Base-by-base conservation (phyloP, 2,113 vertebrate genomes). In the Larimichthys crocea region DNA sequence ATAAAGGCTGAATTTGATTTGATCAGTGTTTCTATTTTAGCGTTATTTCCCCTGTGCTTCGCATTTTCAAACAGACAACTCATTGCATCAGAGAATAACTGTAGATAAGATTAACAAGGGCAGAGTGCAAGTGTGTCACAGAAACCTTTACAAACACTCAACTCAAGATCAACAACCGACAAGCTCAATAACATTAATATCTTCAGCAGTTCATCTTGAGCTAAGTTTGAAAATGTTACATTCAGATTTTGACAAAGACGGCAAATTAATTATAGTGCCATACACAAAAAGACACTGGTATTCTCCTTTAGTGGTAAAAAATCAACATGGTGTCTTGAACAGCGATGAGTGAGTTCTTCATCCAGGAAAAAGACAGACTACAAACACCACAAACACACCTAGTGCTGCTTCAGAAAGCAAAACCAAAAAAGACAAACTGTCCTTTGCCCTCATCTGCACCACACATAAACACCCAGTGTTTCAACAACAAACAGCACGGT, bases 401-500 rank as follows among this genome's bases (percentile, higher is more conserved):
- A 11, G 14, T 24, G 6, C 12, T 42, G 29, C 50, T 74, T 59
- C 26, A 24, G 8, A 56, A 62, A 67, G 44, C 22, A 52, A 31
- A 44, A 61, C 19, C 6, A 10, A 56, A 61, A 31, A 31, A 5
- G 7, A 35, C 1, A 50, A 35, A 22, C 9, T 24, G 3, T 52
- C 24, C 62, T 19, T 3, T 20, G 17, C 85, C 60, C 80, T 76
- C 53, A 84, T 80, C 31, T 62, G 20, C 56, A 66, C 9, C 29
- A 75, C 9, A 76, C 46, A 69, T 35, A 78, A 63, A 84, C 73
- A 86, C n/a, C 69, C 62, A 19, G 15, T 85, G 50, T 91, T 88
- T 81, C 6, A 82, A 63, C 71, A 83, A 84, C 80, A 91, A 92
- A 79, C 75, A 84, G 17, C 49, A 61, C 67, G 42, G 42, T 40